Percentiles rank a stretch among this genome's conserved stretches.
Conservation (phyloP, 2,888 invertebrate species). For the Athripsodes cinereus region DNA sequence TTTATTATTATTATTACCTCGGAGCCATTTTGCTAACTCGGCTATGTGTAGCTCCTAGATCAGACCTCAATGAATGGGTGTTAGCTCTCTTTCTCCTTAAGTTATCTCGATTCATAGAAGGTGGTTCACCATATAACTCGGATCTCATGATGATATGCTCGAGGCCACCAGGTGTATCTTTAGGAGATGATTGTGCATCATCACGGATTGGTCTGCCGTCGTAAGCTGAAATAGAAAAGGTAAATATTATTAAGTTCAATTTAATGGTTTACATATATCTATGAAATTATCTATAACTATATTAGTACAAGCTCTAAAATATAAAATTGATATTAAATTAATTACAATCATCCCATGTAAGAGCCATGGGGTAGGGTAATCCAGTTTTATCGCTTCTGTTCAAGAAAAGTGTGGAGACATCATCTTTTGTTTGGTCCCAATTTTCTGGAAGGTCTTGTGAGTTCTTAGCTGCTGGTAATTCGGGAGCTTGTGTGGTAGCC, state of each 20-base stretch:
- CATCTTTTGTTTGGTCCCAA: conserved; percentile 51
- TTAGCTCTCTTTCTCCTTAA: conserved; percentile 36
- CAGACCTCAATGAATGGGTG: conserved; percentile 32
- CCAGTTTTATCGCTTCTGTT: conserved; percentile 53
- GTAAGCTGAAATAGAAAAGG: conserved; percentile 14
- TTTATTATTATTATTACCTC: conserved; percentile 6
- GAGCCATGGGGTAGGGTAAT: conserved; percentile 47
- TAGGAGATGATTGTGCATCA: neutral
- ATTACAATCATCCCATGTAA: conserved; percentile 49
- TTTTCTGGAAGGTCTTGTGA: conserved; percentile 45
- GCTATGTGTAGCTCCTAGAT: conserved; percentile 13
- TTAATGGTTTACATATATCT: no score
- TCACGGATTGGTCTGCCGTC: conserved; percentile 23
- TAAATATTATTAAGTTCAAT: neutral
- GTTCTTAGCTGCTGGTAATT: conserved; percentile 42
- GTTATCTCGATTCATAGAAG: conserved; percentile 43
- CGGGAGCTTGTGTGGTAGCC: conserved; percentile 31
- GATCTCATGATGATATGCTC: conserved; percentile 59
- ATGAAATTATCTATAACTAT: no score
- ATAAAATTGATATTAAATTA: no score
- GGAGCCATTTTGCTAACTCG: conserved; percentile 16
- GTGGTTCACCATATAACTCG: conserved; percentile 55
- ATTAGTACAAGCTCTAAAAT: no score
- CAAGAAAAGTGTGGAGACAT: conserved; percentile 47
- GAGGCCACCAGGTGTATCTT: conserved; percentile 36